These are phyloP conservation scores for Catostylus mosaicus DNA, from an alignment of 30 jellyfish, hydroid and myxozoan species.

Conservation along the genomic window DNA sequence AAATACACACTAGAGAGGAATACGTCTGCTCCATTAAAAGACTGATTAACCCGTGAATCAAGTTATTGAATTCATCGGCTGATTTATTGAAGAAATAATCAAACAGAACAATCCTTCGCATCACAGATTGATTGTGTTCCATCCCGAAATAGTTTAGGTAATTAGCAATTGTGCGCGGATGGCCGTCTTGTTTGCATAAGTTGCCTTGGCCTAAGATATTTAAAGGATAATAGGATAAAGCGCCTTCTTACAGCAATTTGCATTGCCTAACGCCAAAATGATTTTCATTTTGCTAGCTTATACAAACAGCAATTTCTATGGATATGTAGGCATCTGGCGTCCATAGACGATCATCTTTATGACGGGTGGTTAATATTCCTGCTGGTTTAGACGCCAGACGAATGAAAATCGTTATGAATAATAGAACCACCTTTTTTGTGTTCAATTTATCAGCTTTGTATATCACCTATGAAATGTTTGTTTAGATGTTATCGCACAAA, in stretches of 20 bases:
- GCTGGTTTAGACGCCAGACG: slow-evolving; percentile 35
- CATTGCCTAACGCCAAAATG: not conserved
- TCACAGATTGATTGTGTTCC: not conserved
- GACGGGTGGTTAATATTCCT: not conserved
- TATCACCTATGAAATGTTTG: no score
- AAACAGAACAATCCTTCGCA: not conserved
- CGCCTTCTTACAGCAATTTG: not conserved
- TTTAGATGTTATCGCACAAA: no score
- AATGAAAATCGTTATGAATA: not conserved
- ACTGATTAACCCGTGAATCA: not conserved
- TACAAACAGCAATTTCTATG: not conserved
- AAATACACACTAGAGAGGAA: not conserved
- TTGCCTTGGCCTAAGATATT: slow-evolving; percentile 20
- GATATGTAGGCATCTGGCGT: slow-evolving; percentile 11
- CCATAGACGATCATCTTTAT: not conserved
- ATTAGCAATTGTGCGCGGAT: slow-evolving; percentile 22
- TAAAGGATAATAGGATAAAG: slow-evolving; percentile 19
- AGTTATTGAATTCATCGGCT: not conserved
- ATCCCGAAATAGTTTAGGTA: not conserved
- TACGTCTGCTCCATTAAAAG: not conserved
- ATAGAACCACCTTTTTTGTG: not conserved
- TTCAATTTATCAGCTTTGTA: no score
- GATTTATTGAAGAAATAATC: not conserved
- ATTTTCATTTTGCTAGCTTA: slow-evolving; percentile 34
- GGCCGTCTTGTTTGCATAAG: slow-evolving; percentile 25